Evolutionary conservation across 2,888 invertebrate species (phyloP), one percentile per base, ranked within the genome.

Genomic region (Aelia acuminata): DNA sequence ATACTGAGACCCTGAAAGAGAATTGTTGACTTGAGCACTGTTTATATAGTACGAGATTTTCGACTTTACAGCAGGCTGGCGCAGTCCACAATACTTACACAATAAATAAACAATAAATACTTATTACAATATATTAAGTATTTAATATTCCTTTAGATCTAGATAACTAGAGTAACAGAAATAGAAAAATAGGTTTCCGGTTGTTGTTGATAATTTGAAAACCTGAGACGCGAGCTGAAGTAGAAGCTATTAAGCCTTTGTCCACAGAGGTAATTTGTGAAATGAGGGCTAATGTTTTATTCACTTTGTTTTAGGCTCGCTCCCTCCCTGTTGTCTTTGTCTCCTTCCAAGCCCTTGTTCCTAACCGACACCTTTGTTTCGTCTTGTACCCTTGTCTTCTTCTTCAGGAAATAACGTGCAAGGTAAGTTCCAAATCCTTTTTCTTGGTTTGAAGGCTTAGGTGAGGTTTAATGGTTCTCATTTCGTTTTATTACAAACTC

Each of bases 221-320:
- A 70, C 63, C 31, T 70, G 35, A 70, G 63, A 70, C 35, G 63
- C 35, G 31, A 70, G 63, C 35, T 70, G 63, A 70, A 70, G 63
- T 70, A 70, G 63, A 70, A 70, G 13, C 63, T 70, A 70, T 70
- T 70, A 70, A 70, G 43, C 13, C 80, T 80, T 80, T 80, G 80
- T 80, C 80, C 43, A 80, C 80, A 80, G 80, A 80, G 43, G 80
- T 80, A 80, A 80, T 80, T 80, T 80, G 80, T 43, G n/a, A 80
- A 80, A 80, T 80, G 80, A 80, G 80, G n/a, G 22, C 80, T 80
- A n/a, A 80, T 80, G 80, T 39, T 80, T 80, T 80, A 80, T 80
- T 80, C 80, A 80, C 80, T 80, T 80, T 80, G 80, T 80, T 80
- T n/a, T 43, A 80, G 43, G n/a, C 80, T 80, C 80, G 43, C 80